Percentiles rank a stretch among this genome's conserved stretches.
Conservation (phyloP, 2,888 invertebrate genomes). For the Operophtera brumata region DNA sequence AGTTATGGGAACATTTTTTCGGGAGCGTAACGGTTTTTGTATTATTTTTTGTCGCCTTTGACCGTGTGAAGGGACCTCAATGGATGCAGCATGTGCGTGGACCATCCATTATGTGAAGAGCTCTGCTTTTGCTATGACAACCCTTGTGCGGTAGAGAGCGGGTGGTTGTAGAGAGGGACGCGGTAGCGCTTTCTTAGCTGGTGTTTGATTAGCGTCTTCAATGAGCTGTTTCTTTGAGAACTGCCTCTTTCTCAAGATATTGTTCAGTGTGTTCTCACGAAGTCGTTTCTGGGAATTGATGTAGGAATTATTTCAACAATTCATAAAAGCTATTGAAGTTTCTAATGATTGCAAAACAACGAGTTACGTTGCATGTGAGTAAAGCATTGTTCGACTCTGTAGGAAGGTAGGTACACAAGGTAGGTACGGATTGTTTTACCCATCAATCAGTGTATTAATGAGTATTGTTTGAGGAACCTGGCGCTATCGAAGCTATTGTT, state of each 20-base stretch:
- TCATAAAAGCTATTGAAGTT: slow-evolving; percentile 11
- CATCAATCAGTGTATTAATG: background rate
- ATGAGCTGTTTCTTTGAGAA: slow-evolving; percentile 70
- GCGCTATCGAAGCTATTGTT: slow-evolving; percentile 1
- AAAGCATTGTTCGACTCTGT: background rate
- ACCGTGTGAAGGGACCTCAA: slow-evolving; percentile 78
- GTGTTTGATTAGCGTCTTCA: slow-evolving; percentile 58
- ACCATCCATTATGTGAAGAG: slow-evolving; percentile 46
- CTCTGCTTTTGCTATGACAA: slow-evolving; percentile 32
- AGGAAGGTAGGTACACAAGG: background rate
- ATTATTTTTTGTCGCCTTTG: slow-evolving; percentile 76
- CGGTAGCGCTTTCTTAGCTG: slow-evolving; percentile 47
- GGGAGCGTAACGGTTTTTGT: slow-evolving; percentile 79
- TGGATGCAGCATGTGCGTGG: slow-evolving; percentile 70
- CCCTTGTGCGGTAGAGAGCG: background rate
- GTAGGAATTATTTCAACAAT: slow-evolving; percentile 26
- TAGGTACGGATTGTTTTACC: background rate
- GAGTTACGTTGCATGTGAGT: background rate
- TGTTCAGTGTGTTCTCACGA: slow-evolving; percentile 69
- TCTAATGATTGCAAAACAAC: slow-evolving; percentile 14
- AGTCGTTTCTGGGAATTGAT: slow-evolving; percentile 45
- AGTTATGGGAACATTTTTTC: slow-evolving; percentile 75
- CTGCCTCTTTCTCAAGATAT: slow-evolving; percentile 56
- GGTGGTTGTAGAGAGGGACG: slow-evolving; percentile 35
- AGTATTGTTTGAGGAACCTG: background rate